Base-by-base conservation (phyloP, 2,113 vertebrate genomes). In the Leptosomus discolor region DNA sequence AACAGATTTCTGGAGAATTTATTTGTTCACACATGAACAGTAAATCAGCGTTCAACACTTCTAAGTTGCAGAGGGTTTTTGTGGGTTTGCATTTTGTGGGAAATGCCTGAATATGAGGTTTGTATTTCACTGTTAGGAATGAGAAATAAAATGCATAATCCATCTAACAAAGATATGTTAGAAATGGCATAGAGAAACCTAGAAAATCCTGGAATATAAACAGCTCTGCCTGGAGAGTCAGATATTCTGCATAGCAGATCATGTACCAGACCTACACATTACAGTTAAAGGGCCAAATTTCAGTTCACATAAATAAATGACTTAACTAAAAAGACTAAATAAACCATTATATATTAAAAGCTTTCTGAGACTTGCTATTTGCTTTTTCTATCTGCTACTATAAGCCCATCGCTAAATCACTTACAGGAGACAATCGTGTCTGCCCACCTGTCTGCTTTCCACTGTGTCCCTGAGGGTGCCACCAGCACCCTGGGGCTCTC, bases 51-150 rank as follows among this genome's bases (percentile, higher is more conserved):
- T 65, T 85, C 76, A 39, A 73, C 58, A 24, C 54, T 92, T 73
- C 70, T 43, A 51, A 92, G 76, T 29, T 81, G 53, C 67, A 81
- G 61, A 68, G 58, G 43, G 50, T 29, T 90, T 90, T 74, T 68
- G 63, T n/a, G n/a, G n/a, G n/a, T n/a, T n/a, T n/a, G n/a, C n/a
- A n/a, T 76, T 96, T 93, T 94, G 65, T 95, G 94, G 84, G 94
- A 96, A 97, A 97, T 91, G 90, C 75, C 75, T 90, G 88, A 90
- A 67, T 86, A 46, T 14, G 30, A 87, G 78, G 94, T 83, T 95
- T 94, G 60, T 85, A 80, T 94, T 95, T 97, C 95, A 83, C 71
- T 89, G 37, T 61, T 75, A 87, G 69, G 68, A 96, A 93, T 74
- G 46, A 74, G 69, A 83, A 67, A 69, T 82, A 87, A 95, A 89